Conservation (phyloP, 2,888 invertebrate species). For the Mesochorus sp. region DNA sequence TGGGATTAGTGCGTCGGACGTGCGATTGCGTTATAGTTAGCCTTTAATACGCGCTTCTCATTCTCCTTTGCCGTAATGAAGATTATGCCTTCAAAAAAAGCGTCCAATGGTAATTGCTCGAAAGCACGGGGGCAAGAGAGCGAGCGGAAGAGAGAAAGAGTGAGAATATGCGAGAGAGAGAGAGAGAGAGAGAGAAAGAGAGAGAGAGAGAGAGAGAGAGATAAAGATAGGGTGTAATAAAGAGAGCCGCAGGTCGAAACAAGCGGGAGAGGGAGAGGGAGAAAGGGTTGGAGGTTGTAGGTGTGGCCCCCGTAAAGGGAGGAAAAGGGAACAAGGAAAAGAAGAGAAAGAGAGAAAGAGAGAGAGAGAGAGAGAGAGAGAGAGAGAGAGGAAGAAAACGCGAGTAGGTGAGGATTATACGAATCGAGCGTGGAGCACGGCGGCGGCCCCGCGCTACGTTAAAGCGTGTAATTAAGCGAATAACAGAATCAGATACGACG, state of each 20-base stretch:
- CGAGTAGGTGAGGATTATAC: slow-evolving; percentile 76
- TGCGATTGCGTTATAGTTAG: slow-evolving; percentile 27
- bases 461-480: slow-evolving; percentile 80
- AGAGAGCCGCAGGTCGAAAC: slow-evolving; percentile 56
- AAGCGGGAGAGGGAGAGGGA: slow-evolving; percentile 55
- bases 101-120: slow-evolving; percentile 65
- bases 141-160: slow-evolving; percentile 31
- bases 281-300: slow-evolving; percentile 64
- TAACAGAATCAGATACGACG: slow-evolving; percentile 80
- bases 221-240: slow-evolving; percentile 35
- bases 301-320: slow-evolving; percentile 43
- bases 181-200: slow-evolving; percentile 59
- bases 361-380: slow-evolving; percentile 64
- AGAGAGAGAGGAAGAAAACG: slow-evolving; percentile 63
- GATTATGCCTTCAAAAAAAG: slow-evolving; percentile 45
- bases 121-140: slow-evolving; percentile 37
- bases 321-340: slow-evolving; percentile 62
- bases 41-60: slow-evolving; percentile 26
- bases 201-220: slow-evolving; percentile 15
- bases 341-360: slow-evolving; percentile 62
- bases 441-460: slow-evolving; percentile 73
- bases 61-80: slow-evolving; percentile 39
- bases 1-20: slow-evolving; percentile 16
- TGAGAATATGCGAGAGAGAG: slow-evolving; percentile 56
- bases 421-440: slow-evolving; percentile 74